A percentile compares a stretch with the other conserved stretches of the same genome.
Conservation (phyloP, 1,140 invertebrate genomes). For the Metaphire vulgaris region DNA sequence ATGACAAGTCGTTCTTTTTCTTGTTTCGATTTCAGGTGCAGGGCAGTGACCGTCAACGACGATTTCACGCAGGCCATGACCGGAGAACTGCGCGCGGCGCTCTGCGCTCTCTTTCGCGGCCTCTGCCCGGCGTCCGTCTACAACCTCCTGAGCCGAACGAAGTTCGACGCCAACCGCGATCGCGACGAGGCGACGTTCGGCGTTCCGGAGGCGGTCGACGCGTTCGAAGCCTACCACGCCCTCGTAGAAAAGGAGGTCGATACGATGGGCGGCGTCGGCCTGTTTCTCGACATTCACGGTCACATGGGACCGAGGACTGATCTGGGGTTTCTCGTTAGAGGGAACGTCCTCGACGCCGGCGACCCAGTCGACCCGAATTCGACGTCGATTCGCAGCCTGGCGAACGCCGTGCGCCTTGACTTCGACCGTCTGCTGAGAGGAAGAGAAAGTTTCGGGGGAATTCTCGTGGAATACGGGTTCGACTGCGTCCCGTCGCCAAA, state of each 20-base stretch:
- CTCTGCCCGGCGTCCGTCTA: neutral
- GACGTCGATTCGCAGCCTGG: slow-evolving; percentile 13
- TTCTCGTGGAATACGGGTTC: slow-evolving; percentile 6
- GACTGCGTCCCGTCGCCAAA: slow-evolving; percentile 14
- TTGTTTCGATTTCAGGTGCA: slow-evolving; percentile 6
- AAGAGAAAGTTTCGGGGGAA: slow-evolving; percentile 4
- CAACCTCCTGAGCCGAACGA: slow-evolving; percentile 5
- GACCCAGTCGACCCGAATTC: neutral
- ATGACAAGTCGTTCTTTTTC: no score
- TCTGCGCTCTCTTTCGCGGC: neutral
- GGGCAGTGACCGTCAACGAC: neutral
- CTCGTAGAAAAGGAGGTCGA: neutral
- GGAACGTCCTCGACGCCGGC: neutral
- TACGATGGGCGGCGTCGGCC: neutral
- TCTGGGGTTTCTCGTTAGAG: slow-evolving; percentile 13
- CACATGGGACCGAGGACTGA: neutral
- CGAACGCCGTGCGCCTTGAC: neutral
- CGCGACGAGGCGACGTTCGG: slow-evolving; percentile 2
- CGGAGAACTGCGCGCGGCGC: neutral
- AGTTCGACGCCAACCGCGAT: slow-evolving; percentile 18
- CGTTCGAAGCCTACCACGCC: slow-evolving; percentile 4
- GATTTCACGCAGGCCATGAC: neutral
- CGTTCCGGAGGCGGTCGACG: neutral
- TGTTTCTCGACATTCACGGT: slow-evolving; percentile 20
- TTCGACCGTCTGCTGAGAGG: slow-evolving; percentile 12